Percentiles rank a stretch among this genome's conserved stretches.
These are phyloP conservation scores for Chrysemys picta DNA, from an alignment of 2,113 vertebrate genomes.

Conservation along the genomic window DNA sequence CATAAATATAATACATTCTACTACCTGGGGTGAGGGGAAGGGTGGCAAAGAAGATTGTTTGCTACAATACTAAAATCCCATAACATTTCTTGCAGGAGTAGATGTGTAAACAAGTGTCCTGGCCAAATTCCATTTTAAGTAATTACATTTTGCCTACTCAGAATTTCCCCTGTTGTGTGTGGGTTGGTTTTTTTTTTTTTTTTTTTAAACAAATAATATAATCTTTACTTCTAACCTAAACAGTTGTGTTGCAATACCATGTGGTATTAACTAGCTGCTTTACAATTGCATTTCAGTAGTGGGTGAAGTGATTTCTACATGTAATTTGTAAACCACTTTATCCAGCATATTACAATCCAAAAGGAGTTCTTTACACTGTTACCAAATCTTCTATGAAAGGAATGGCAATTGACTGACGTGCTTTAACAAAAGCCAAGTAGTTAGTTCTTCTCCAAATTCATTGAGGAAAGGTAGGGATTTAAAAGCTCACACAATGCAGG, in stretches of 20 bases:
- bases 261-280: not conserved
- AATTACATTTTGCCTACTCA: not conserved
- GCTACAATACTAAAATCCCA: not conserved
- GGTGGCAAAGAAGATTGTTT: not conserved
- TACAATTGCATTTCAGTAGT: fast-evolving
- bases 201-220: slow-evolving; percentile 50
- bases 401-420: not conserved
- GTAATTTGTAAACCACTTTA: not conserved
- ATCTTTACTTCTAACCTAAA: slow-evolving; percentile 8
- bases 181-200: not conserved
- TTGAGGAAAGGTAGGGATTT: not conserved
- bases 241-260: not conserved
- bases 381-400: not conserved
- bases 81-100: slow-evolving; percentile 10
- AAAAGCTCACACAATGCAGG: not conserved
- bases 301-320: not conserved
- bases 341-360: not conserved
- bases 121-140: slow-evolving; percentile 15
- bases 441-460: not conserved
- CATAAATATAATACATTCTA: slow-evolving; percentile 29
- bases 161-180: not conserved
- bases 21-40: not conserved
- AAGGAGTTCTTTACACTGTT: not conserved
- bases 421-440: not conserved
- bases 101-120: not conserved